Percentiles rank a stretch among this genome's conserved stretches.
Evolutionary conservation across 2,888 invertebrate species (phyloP).

Genomic region (Cantharis rufa): DNA sequence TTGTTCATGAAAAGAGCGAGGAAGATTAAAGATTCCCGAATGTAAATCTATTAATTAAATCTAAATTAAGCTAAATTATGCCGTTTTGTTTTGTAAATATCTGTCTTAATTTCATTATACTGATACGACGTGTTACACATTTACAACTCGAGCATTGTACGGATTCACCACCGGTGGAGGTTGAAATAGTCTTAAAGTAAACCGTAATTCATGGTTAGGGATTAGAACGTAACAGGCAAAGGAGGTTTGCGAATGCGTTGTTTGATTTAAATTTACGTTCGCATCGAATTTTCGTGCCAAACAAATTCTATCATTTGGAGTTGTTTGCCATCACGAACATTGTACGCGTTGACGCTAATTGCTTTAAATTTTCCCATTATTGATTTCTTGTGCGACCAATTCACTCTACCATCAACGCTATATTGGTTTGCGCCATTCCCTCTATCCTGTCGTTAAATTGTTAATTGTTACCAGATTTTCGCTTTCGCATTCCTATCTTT

Average conservation of each 20-base stretch:
- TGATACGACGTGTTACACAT: conserved; percentile 1
- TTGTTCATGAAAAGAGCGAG: background rate
- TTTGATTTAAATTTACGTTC: conserved; percentile 23
- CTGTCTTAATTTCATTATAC: background rate
- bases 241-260: conserved; percentile 12
- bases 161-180: conserved; percentile 4
- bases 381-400: conserved; percentile 26
- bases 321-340: conserved; percentile 26
- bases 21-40: background rate
- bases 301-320: conserved; percentile 22
- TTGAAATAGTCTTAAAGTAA: conserved; percentile 24
- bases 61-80: background rate
- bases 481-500: conserved; percentile 11
- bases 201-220: conserved; percentile 26
- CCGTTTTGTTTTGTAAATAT: background rate
- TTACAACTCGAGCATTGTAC: background rate
- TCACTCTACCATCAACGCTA: conserved; percentile 19
- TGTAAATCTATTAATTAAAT: background rate
- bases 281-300: conserved; percentile 15
- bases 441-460: conserved; percentile 22
- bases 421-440: conserved; percentile 21
- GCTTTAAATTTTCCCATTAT: conserved; percentile 30
- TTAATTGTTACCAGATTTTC: conserved; percentile 28
- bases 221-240: conserved; percentile 21
- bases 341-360: conserved; percentile 30